A percentile compares a stretch with the other conserved stretches of the same genome.
These are phyloP conservation scores for Siphamia tubifer DNA, from an alignment of 2,113 vertebrate species.

Conservation along the genomic window DNA sequence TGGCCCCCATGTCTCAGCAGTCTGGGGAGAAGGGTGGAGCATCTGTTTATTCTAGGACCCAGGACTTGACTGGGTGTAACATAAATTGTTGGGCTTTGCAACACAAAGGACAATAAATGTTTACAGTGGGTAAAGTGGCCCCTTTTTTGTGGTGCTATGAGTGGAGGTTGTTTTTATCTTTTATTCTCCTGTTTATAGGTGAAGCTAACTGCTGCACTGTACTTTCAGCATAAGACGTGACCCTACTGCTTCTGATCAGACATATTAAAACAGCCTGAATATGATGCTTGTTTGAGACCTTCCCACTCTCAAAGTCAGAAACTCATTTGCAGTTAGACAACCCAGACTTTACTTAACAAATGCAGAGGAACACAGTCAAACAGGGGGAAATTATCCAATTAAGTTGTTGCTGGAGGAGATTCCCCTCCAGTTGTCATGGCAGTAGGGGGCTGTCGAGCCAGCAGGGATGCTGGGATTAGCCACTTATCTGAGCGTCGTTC, in stretches of 20 bases:
- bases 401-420: slow-evolving; percentile 68
- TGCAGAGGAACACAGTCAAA: slow-evolving; percentile 36
- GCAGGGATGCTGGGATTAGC: slow-evolving; percentile 67
- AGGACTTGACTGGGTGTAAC: slow-evolving; percentile 54
- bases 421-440: slow-evolving; percentile 63
- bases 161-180: slow-evolving; percentile 24
- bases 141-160: slow-evolving; percentile 42
- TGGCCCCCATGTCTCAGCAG: slow-evolving; percentile 37
- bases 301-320: slow-evolving; percentile 9
- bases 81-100: slow-evolving; percentile 40
- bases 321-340: slow-evolving; percentile 23
- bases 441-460: slow-evolving; percentile 52
- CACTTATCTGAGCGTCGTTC: slow-evolving; percentile 67
- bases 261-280: background rate
- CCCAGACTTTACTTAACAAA: slow-evolving; percentile 58
- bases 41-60: slow-evolving; percentile 50
- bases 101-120: slow-evolving; percentile 60
- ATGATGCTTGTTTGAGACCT: slow-evolving; percentile 4
- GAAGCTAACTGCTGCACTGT: background rate
- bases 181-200: slow-evolving; percentile 14
- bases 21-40: slow-evolving; percentile 59
- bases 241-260: background rate
- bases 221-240: background rate
- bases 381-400: slow-evolving; percentile 71
- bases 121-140: slow-evolving; percentile 42